A percentile compares a stretch with the other conserved stretches of the same genome.
Conservation (phyloP, 2,113 vertebrate genomes). For the Halichoeres trimaculatus region DNA sequence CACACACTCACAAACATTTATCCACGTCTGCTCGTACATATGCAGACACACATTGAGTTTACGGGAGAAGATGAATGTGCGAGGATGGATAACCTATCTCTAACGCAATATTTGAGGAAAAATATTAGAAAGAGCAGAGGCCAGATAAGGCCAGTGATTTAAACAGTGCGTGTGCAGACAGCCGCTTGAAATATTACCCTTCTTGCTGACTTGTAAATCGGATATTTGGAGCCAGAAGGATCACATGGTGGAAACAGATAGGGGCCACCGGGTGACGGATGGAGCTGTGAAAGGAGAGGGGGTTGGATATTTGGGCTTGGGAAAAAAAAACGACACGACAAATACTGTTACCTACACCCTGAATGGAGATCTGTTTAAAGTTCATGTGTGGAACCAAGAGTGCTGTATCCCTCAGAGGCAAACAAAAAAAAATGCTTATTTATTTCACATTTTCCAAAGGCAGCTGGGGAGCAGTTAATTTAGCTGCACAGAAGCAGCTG, state of each 20-base stretch:
- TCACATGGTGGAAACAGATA: conserved; percentile 55
- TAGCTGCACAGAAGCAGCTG: conserved; percentile 71
- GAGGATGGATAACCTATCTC: conserved; percentile 54
- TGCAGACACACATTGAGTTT: conserved; percentile 43
- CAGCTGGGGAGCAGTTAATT: conserved; percentile 71
- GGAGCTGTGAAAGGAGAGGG: neutral
- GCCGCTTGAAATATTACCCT: conserved; percentile 64
- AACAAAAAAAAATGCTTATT: conserved; percentile 43
- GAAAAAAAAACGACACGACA: conserved; percentile 13
- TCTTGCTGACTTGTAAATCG: conserved; percentile 61
- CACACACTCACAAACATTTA: conserved; percentile 8
- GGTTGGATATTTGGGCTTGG: conserved; percentile 28
- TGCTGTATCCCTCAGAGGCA: conserved; percentile 31
- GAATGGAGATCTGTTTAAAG: conserved; percentile 19
- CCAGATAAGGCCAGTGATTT: conserved; percentile 67
- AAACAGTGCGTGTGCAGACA: conserved; percentile 40
- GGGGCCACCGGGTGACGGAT: conserved; percentile 30
- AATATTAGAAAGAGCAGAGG: conserved; percentile 66
- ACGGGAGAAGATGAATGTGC: conserved; percentile 62
- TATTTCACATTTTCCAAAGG: conserved; percentile 64
- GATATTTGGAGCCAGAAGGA: conserved; percentile 65
- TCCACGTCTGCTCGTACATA: conserved; percentile 31
- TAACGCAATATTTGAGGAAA: conserved; percentile 67
- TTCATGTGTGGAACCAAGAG: conserved; percentile 35
- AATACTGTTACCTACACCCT: conserved; percentile 19